Evolutionary conservation across 2,797 vertebrate species (phyloP), one percentile per base, ranked within the genome.

Genomic region (Dicrostonyx torquatus): DNA sequence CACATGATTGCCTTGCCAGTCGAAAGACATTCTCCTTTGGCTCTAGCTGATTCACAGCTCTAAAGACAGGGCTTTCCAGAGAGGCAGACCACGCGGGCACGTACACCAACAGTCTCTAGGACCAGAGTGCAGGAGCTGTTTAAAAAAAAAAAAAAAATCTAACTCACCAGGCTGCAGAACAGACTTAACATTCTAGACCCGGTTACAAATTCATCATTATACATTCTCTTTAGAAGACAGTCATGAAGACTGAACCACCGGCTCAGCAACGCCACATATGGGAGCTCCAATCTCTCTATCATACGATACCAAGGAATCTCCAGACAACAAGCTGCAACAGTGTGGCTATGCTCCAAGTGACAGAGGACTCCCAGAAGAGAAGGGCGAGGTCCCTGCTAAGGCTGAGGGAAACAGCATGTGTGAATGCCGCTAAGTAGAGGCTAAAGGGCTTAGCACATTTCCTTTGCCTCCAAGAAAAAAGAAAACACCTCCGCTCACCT

Each of bases 381-480:
- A n/a, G 83, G 22, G 26, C 4, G 75, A 29, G 18, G 22, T 80
- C 80, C 22, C 12, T 37, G 53, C 29, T 50, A 76, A 50, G 48
- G 55, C 58, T 77, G 58, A 72, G 75, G 26, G 50, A 53, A 94
- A 84, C 3, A 55, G 45, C 43, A 72, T 4, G 50, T 7, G 17
- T 9, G 10, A 53, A 29, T 22, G 17, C 31, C 48, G 34, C 72
- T 79, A 87, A 37, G 29, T 6, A 53, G 29, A 90, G 72, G 17
- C 48, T 64, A 34, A 85, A 88, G 88, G 37, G 24, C 77, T 88
- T 31, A 45, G 66, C 89, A 82, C 43, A 93, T 37, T 92, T 91
- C 87, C 92, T 82, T 89, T 66, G 55, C 84, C 50, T 84, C 66
- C 58, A 88, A 70, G 77, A 86, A 48, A 76, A 87, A 68, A 86